phyloP scores from a whole-genome alignment of 2,797 vertebrate species.

The Leptodactylus fallax region DNA sequence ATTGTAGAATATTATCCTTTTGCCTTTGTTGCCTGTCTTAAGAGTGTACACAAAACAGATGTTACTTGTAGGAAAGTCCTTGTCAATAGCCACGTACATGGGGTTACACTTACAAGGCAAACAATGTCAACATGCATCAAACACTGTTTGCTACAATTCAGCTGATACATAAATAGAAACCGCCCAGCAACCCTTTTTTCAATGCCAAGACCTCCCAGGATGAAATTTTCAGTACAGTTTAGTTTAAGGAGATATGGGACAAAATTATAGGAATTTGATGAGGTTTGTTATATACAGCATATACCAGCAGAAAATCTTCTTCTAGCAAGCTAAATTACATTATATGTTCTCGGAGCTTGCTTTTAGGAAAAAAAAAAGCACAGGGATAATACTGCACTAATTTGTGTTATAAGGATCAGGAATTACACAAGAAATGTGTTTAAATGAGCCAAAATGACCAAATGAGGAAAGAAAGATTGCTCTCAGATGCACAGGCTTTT shows the following conservation, averaged over 20 bases:
- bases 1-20: neutral
- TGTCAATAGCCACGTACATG: conserved; percentile 13
- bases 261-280: neutral
- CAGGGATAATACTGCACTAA: neutral
- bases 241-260: neutral
- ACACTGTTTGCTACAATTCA: conserved; percentile 29
- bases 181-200: conserved; percentile 2
- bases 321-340: neutral
- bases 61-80: conserved; percentile 22
- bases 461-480: conserved; percentile 18
- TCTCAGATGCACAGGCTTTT: conserved; percentile 55
- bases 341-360: neutral
- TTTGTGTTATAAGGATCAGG: neutral
- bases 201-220: conserved; percentile 45
- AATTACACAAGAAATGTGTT: neutral
- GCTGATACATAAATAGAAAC: conserved; percentile 30
- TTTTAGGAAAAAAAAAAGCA: neutral
- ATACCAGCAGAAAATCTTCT: neutral
- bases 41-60: neutral
- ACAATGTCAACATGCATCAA: conserved; percentile 24
- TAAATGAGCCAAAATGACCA: conserved; percentile 38
- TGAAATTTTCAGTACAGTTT: neutral
- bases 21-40: neutral
- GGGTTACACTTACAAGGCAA: conserved; percentile 31
- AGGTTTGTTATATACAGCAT: neutral